Percentiles rank a stretch among this genome's conserved stretches.
Evolutionary conservation across 2,113 vertebrate species (phyloP).

Genomic region (Larimichthys crocea): DNA sequence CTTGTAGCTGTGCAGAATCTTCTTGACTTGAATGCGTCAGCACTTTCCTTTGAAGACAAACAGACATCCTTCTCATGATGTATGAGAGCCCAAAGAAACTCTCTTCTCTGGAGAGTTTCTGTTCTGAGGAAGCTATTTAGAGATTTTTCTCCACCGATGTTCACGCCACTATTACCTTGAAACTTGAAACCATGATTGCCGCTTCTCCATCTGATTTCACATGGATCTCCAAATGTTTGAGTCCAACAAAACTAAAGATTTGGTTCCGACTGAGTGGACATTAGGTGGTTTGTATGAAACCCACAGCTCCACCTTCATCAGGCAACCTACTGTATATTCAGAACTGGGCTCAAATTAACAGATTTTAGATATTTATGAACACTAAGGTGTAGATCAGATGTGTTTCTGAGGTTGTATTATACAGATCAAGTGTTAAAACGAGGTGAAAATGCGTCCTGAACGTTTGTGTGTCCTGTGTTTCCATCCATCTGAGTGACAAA

Average conservation of each 20-base stretch:
- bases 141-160: conserved; percentile 16
- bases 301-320: neutral
- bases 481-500: no score
- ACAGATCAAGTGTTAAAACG: neutral
- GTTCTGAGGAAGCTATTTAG: conserved; percentile 57
- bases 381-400: neutral
- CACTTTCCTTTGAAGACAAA: conserved; percentile 52
- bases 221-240: neutral
- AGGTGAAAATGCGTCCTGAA: neutral
- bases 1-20: conserved; percentile 21
- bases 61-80: conserved; percentile 37
- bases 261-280: no score
- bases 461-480: neutral
- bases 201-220: conserved; percentile 2
- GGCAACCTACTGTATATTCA: neutral
- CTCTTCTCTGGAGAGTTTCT: conserved; percentile 40
- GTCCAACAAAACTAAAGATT: neutral
- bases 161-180: neutral
- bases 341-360: neutral
- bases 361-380: neutral
- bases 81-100: conserved; percentile 51
- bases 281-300: neutral
- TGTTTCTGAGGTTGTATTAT: no score
- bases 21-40: conserved; percentile 46
- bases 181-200: neutral